Evolutionary conservation across 2,113 vertebrate species (phyloP).

Genomic region (Mus pahari): DNA sequence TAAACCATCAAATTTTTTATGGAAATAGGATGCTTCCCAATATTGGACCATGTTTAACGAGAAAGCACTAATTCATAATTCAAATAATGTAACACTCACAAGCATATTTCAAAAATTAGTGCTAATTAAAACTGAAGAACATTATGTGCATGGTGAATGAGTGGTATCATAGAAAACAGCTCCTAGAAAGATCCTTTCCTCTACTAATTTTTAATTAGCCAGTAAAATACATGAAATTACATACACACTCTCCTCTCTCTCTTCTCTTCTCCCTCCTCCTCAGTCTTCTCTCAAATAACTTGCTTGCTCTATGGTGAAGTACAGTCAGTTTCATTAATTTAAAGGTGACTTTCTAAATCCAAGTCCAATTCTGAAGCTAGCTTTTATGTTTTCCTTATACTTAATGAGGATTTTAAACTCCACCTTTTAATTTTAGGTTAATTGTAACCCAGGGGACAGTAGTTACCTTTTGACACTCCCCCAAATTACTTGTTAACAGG

Average conservation of each 20-base stretch:
- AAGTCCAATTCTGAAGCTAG: conserved; percentile 65
- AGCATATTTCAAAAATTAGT: conserved; percentile 66
- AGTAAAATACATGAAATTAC: conserved; percentile 24
- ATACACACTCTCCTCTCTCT: not conserved
- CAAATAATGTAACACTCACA: conserved; percentile 40
- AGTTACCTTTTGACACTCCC: conserved; percentile 79
- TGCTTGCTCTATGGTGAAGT: conserved; percentile 60
- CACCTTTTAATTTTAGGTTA: conserved; percentile 82
- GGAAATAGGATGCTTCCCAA: conserved; percentile 56
- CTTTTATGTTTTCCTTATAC: conserved; percentile 77
- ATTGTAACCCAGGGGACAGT: conserved; percentile 79
- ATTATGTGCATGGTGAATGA: conserved; percentile 37
- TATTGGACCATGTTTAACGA: conserved; percentile 60
- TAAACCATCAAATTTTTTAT: conserved; percentile 51
- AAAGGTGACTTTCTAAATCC: conserved; percentile 78
- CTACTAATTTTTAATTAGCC: conserved; percentile 58
- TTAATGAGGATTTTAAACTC: conserved; percentile 81
- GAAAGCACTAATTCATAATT: conserved; percentile 63
- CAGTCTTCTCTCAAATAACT: conserved; percentile 20
- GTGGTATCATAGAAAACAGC: conserved; percentile 26
- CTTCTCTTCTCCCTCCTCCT: not conserved
- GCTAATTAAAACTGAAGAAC: conserved; percentile 35
- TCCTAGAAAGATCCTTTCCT: conserved; percentile 46
- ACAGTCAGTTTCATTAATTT: conserved; percentile 74
- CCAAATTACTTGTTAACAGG: conserved; percentile 77